phyloP scores from a whole-genome alignment of 2,888 invertebrate species.

The Amphipoea oculea region DNA sequence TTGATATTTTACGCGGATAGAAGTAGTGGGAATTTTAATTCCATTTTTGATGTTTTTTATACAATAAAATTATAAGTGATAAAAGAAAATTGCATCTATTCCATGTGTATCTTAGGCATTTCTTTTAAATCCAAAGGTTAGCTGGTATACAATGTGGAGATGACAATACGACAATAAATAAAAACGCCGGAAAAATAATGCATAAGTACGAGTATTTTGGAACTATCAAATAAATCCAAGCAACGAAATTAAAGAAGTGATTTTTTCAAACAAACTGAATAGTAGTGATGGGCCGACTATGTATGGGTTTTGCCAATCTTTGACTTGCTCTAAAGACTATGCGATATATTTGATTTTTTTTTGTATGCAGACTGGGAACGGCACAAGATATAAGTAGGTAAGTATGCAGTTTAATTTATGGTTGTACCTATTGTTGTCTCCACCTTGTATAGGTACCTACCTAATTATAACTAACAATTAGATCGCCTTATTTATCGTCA shows the following conservation, averaged over 20 bases:
- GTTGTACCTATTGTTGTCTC: not conserved
- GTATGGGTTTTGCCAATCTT: not conserved
- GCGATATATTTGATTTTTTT: too few species aligned
- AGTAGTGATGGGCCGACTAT: not conserved
- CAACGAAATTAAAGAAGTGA: too few species aligned
- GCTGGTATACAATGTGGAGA: too few species aligned
- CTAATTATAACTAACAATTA: not conserved
- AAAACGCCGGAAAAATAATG: too few species aligned
- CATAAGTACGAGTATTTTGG: too few species aligned
- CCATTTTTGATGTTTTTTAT: not conserved
- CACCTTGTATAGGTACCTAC: not conserved
- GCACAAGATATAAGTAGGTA: too few species aligned
- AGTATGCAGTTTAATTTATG: not conserved
- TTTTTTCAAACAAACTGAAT: too few species aligned
- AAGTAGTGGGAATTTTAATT: not conserved
- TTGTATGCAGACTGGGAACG: too few species aligned
- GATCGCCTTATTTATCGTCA: not conserved
- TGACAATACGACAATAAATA: too few species aligned
- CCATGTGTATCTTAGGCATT: too few species aligned
- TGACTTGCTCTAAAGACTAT: not conserved
- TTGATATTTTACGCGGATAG: slow-evolving; percentile 3
- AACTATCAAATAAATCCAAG: too few species aligned
- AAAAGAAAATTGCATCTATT: not conserved
- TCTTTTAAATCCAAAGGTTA: not conserved
- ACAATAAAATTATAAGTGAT: not conserved